Conservation (phyloP, 2,888 invertebrate genomes). For the Mesoligia furuncula region DNA sequence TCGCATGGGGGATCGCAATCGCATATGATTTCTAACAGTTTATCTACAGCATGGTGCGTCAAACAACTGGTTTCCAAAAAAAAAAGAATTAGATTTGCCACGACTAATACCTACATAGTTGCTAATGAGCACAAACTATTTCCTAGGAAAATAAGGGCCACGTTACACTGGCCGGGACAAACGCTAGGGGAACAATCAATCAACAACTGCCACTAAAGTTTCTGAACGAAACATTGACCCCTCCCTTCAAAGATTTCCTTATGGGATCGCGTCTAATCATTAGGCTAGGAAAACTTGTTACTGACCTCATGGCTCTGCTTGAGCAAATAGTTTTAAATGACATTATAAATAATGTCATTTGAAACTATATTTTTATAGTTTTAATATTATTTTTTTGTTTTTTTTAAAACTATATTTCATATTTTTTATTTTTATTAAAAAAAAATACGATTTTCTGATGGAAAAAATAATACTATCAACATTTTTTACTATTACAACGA, state of each 20-base stretch:
- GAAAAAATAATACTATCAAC: too few species aligned
- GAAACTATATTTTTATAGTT: too few species aligned
- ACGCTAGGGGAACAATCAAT: slow-evolving; percentile 22
- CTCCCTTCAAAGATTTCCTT: slow-evolving; percentile 13
- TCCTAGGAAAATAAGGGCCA: slow-evolving; percentile 18
- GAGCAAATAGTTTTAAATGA: background rate
- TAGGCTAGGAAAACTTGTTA: background rate
- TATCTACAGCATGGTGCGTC: too few species aligned
- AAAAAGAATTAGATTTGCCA: background rate
- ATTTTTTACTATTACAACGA: too few species aligned
- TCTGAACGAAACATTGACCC: slow-evolving; percentile 19
- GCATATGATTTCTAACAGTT: too few species aligned
- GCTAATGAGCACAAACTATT: slow-evolving; percentile 22
- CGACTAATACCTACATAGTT: slow-evolving; percentile 5
- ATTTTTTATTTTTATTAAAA: too few species aligned
- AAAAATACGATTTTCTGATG: too few species aligned
- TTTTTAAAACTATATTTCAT: too few species aligned
- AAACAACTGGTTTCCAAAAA: background rate
- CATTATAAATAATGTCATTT: too few species aligned
- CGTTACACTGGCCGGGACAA: slow-evolving; percentile 11
- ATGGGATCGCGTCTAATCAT: background rate
- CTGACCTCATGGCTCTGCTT: background rate
- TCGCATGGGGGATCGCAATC: too few species aligned
- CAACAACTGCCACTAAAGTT: slow-evolving; percentile 24
- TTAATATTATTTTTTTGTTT: too few species aligned